phyloP scores from a whole-genome alignment of 2,888 invertebrate genomes.

The Anodontia alba region DNA sequence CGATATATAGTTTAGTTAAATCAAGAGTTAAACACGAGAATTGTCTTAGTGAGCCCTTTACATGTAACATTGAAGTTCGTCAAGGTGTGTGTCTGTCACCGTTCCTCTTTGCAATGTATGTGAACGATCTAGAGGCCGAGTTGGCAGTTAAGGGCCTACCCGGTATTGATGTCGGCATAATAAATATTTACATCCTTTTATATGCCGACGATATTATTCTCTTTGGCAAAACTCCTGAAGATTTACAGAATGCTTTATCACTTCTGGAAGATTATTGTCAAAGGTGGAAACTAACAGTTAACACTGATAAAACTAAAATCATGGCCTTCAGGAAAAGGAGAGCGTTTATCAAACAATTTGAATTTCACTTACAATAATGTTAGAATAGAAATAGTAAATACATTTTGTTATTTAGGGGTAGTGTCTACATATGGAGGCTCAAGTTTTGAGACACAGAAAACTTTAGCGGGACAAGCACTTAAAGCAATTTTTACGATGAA shows the following conservation, averaged over 20 bases:
- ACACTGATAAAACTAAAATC: too few species aligned
- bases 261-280: too few species aligned
- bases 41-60: background rate
- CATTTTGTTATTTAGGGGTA: background rate
- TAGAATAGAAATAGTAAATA: background rate
- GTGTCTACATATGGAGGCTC: background rate
- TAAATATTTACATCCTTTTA: too few species aligned
- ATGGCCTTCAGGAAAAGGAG: background rate
- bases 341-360: background rate
- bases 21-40: background rate
- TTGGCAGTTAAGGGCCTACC: too few species aligned
- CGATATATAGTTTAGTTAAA: background rate
- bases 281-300: too few species aligned
- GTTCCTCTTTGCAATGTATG: too few species aligned
- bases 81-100: too few species aligned
- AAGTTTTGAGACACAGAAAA: too few species aligned
- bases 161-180: too few species aligned
- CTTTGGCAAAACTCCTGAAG: too few species aligned
- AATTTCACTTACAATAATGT: slow-evolving; percentile 2
- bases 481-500: background rate
- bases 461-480: background rate
- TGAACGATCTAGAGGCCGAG: too few species aligned
- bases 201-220: too few species aligned
- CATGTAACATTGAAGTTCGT: background rate
- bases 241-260: background rate